Evolutionary conservation across 2,113 vertebrate species (phyloP), one percentile per base, ranked within the genome.

Genomic region (Chionis minor): DNA sequence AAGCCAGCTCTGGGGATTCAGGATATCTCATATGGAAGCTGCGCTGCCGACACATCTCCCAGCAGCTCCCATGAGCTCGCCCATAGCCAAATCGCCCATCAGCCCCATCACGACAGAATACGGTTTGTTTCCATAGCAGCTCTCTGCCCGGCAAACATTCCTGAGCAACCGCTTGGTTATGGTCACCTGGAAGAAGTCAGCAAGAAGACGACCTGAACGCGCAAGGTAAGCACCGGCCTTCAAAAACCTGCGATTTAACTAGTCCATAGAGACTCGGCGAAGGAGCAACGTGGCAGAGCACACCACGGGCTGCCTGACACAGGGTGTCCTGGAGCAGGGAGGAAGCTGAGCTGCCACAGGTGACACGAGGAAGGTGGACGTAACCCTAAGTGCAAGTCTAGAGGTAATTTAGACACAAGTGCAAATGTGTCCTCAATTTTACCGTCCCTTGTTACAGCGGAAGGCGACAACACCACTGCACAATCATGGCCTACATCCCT

Each of bases 41-140:
- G 72, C 5, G 12, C 55, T 75, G 78, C 88, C 3, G 44, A 72
- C 77, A 28, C 89, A 69, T 52, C 88, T 44, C 61, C 8, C 1
- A 61, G 82, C 88, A 94, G 91, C 59, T 81, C 78, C 88, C 83
- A 30, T 8, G 40, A 91, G 91, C 70, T 85, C 55, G 10, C 33
- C 3, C 0, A 45, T 7, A 79, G 83, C 69, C 93, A 63, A 52
- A 51, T 30, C 40, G 6, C 22, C 70, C 81, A 62, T 21, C 14
- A 65, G 5, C 59, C 56, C 65, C 86, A 51, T 4, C 54, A 38
- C 12, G 72, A 71, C 8, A 35, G 58, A 49, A 21, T 19, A 21
- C 13, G 3, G 26, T 4, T 52, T 52, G 56, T 49, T 63, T 44
- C 40, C 75, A 86, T 4, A 51, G 71, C 42, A 71, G 58, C 83